These are phyloP conservation scores for Quiscalus mexicanus DNA, from an alignment of 2,113 vertebrate species.

Conservation along the genomic window DNA sequence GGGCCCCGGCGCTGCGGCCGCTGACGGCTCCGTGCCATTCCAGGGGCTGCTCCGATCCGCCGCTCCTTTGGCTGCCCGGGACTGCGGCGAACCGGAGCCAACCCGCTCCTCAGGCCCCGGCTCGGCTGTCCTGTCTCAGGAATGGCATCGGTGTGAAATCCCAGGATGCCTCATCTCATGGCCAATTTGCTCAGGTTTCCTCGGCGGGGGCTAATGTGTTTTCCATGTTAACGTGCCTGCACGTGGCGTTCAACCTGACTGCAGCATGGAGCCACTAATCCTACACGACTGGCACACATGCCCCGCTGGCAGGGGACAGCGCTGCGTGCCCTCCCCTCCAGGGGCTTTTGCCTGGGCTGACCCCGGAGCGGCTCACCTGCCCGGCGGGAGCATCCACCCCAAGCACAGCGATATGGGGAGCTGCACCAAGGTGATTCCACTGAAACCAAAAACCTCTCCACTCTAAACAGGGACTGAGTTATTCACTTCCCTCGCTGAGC, in stretches of 20 bases:
- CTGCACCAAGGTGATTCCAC: constrained; percentile 35
- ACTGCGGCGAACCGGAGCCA: fast-evolving
- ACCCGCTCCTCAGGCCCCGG: fast-evolving
- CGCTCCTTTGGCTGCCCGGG: fast-evolving
- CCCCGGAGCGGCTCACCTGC: not conserved
- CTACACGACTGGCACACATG: not conserved
- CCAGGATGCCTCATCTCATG: not conserved
- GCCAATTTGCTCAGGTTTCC: not conserved
- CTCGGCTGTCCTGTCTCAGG: not conserved
- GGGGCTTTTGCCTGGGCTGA: not conserved
- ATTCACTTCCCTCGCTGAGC: constrained; percentile 76
- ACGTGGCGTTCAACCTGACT: not conserved
- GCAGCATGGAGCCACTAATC: not conserved
- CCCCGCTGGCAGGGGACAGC: not conserved
- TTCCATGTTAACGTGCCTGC: constrained; percentile 22
- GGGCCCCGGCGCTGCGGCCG: not conserved
- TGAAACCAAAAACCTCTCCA: constrained; percentile 72
- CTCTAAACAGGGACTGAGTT: constrained; percentile 80
- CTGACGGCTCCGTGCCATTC: fast-evolving
- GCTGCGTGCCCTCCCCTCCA: fast-evolving
- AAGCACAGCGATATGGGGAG: not conserved
- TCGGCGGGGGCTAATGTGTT: constrained; percentile 35
- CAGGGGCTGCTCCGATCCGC: fast-evolving
- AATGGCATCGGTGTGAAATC: not conserved
- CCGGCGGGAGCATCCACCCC: constrained; percentile 19